Conservation (phyloP, 2,113 vertebrate genomes). For the Ochotona curzoniae region DNA sequence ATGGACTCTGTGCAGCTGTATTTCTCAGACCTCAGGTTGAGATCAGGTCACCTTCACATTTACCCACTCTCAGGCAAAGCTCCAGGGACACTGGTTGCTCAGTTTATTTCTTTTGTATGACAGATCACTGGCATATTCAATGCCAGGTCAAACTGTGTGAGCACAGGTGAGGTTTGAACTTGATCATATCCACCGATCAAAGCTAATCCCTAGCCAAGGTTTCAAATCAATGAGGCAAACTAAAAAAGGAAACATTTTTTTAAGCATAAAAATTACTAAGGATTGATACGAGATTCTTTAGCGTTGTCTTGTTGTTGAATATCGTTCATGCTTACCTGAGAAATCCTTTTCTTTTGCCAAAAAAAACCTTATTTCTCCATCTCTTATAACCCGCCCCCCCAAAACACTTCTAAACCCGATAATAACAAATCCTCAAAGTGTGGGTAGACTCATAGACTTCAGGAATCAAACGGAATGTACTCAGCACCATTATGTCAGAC, state of each 20-base stretch:
- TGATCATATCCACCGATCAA: neutral
- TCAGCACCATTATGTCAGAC: neutral
- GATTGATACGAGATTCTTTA: neutral
- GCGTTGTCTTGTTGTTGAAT: neutral
- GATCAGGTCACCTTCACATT: accelerated
- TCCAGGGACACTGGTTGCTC: neutral
- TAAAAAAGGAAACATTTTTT: neutral
- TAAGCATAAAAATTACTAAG: neutral
- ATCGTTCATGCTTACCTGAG: neutral
- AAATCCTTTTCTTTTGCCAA: neutral
- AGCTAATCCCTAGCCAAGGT: neutral
- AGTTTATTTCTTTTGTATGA: neutral
- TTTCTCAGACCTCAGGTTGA: accelerated
- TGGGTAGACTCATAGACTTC: neutral
- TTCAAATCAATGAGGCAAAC: neutral
- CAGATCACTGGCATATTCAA: neutral
- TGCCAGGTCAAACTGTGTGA: neutral
- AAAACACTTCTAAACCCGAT: neutral
- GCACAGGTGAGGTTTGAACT: neutral
- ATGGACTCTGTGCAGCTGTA: neutral
- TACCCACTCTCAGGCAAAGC: neutral
- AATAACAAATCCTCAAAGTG: neutral
- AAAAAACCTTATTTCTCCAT: neutral
- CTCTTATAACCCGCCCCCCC: neutral
- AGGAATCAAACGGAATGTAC: neutral